These are phyloP conservation scores for Myotis planiceps DNA, from an alignment of 2,797 vertebrate species.

Conservation along the genomic window DNA sequence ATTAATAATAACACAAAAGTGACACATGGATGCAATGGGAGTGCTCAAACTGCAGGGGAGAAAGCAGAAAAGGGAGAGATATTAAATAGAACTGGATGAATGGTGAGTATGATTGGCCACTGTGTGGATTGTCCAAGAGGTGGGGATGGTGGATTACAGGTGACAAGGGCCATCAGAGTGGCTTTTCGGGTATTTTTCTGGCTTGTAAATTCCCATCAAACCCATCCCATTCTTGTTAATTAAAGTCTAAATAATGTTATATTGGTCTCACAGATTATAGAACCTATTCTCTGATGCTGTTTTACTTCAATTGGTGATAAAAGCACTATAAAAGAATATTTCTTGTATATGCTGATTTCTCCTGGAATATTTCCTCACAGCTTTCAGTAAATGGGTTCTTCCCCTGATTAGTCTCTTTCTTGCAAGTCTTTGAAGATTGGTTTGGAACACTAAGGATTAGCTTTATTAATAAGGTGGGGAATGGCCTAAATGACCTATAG, in stretches of 20 bases:
- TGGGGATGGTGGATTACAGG: neutral
- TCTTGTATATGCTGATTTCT: neutral
- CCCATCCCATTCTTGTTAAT: neutral
- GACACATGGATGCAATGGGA: neutral
- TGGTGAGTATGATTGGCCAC: fast-evolving
- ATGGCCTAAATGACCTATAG: neutral
- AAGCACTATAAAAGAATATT: neutral
- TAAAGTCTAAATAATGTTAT: neutral
- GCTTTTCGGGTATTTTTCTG: neutral
- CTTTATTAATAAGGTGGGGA: neutral
- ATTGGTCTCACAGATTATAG: neutral
- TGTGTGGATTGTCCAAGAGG: neutral
- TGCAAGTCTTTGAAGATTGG: constrained; percentile 18
- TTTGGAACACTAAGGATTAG: neutral
- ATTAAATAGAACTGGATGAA: neutral
- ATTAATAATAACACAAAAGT: neutral
- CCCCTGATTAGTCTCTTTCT: neutral
- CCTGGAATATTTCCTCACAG: neutral
- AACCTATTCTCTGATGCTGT: neutral
- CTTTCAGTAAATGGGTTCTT: neutral
- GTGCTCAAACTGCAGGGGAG: neutral
- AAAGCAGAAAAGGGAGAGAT: neutral
- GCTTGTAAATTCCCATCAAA: neutral
- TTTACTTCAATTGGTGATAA: neutral
- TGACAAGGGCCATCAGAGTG: neutral